Evolutionary conservation across 2,888 invertebrate genomes (phyloP).

Genomic region (Athalia rosae): DNA sequence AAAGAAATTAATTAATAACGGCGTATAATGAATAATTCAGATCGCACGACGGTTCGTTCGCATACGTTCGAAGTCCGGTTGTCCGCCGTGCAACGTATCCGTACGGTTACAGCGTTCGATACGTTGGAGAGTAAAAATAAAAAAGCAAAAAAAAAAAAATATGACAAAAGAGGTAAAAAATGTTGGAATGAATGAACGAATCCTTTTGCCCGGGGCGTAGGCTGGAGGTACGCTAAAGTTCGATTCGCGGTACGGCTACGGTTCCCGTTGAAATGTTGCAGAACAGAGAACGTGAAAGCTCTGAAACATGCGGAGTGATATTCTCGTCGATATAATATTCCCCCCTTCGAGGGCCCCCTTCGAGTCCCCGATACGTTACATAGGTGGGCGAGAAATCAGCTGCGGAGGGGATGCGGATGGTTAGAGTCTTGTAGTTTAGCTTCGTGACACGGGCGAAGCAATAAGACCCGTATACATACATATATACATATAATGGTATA

Average conservation of each 20-base stretch:
- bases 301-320: constrained; percentile 33
- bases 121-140: background rate
- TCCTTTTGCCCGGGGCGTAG: constrained; percentile 24
- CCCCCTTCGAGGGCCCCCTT: background rate
- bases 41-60: too few species aligned
- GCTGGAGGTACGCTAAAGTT: constrained; percentile 17
- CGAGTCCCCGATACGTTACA: constrained; percentile 4
- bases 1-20: too few species aligned
- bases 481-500: background rate
- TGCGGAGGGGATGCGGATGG: constrained; percentile 17
- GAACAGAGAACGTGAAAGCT: constrained; percentile 27
- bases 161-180: background rate
- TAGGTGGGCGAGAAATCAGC: constrained; percentile 22
- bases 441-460: constrained; percentile 9
- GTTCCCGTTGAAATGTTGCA: constrained; percentile 25
- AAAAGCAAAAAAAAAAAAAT: background rate
- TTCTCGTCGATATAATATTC: constrained; percentile 12
- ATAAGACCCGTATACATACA: background rate
- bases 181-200: background rate
- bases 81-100: background rate
- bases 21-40: too few species aligned
- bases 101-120: background rate
- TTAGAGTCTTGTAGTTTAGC: constrained; percentile 1
- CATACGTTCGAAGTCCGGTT: too few species aligned
- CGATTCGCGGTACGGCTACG: constrained; percentile 24